Base-by-base conservation (phyloP, 2,113 vertebrate genomes). In the Solea senegalensis region DNA sequence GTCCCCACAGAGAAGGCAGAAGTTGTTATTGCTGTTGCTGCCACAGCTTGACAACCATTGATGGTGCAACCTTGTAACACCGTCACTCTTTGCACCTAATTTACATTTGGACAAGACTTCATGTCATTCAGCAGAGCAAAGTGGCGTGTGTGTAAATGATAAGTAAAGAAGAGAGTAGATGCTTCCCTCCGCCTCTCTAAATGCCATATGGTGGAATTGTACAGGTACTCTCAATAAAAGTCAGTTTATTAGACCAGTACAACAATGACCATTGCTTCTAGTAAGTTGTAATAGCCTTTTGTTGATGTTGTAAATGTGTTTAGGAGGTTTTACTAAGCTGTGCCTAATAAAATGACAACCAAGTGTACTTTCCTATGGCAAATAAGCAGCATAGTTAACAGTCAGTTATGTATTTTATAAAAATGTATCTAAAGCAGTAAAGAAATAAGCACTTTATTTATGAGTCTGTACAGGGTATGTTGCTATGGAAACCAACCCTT, bases 401-500 rank as follows among this genome's bases (percentile, higher is more conserved):
- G 34, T 53, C 45, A 65, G 46, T 76, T 74, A 26, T 10, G 2
- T 53, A 34, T 34, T 34, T 34, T 21, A 21, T 21, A 12, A 48
- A 13, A 48, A 48, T 14, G 10, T 48, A 50, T 46, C 64, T 16
- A 12, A 56, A 41, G 64, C 43, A 15, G 28, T 68, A 69, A 76
- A 46, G 8, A 62, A 67, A 78, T 51, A 68, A 70, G 27, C 1
- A 43, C 59, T 69, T 67, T 1, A 72, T 66, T 67, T 53, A 8
- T 55, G 27, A 21, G 16, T 65, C 21, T 69, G 15, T 9, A 1
- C 11, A 39, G 39, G 21, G 3, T 46, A 11, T 51, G 88, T 86
- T 77, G 74, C 76, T 60, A 70, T 10, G 53, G 84, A 80, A 85
- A 84, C 74, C 43, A 11, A 9, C 67, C 52, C 21, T 21, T 21